phyloP scores from a whole-genome alignment of 2,888 invertebrate species.

The Esperia sulphurella region DNA sequence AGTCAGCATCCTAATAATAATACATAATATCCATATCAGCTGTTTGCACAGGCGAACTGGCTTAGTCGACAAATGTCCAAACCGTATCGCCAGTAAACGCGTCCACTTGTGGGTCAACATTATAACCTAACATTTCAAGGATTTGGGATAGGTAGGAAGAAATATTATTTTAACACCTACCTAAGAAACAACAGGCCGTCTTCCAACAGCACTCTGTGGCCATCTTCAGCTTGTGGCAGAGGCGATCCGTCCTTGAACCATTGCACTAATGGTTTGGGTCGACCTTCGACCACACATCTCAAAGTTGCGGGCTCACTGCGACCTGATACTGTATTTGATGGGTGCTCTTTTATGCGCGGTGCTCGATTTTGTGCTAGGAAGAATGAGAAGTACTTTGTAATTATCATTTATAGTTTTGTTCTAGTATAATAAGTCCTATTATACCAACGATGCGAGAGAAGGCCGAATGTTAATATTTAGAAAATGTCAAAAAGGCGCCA shows the following conservation, averaged over 20 bases:
- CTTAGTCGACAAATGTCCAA: too few relatives aligned
- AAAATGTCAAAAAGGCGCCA: too few relatives aligned
- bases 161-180: constrained; percentile 26
- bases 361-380: constrained; percentile 89
- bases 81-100: too few relatives aligned
- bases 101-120: too few relatives aligned
- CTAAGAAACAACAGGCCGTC: constrained; percentile 96
- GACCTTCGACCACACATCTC: constrained; percentile 97
- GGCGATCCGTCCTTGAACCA: constrained; percentile 96
- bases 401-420: too few relatives aligned
- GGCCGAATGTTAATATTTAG: too few relatives aligned
- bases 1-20: too few relatives aligned
- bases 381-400: constrained; percentile 7
- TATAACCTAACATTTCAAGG: too few relatives aligned
- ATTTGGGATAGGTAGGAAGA: background rate
- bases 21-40: too few relatives aligned
- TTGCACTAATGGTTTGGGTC: constrained; percentile 92
- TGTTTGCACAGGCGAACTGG: too few relatives aligned
- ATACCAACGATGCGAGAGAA: too few relatives aligned
- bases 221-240: constrained; percentile 89
- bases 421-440: too few relatives aligned
- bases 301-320: constrained; percentile 98
- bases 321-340: constrained; percentile 96
- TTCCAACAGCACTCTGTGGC: constrained; percentile 93
- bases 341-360: constrained; percentile 98